phyloP scores from a whole-genome alignment of 1,140 invertebrate genomes.

The Gerris buenoi region DNA sequence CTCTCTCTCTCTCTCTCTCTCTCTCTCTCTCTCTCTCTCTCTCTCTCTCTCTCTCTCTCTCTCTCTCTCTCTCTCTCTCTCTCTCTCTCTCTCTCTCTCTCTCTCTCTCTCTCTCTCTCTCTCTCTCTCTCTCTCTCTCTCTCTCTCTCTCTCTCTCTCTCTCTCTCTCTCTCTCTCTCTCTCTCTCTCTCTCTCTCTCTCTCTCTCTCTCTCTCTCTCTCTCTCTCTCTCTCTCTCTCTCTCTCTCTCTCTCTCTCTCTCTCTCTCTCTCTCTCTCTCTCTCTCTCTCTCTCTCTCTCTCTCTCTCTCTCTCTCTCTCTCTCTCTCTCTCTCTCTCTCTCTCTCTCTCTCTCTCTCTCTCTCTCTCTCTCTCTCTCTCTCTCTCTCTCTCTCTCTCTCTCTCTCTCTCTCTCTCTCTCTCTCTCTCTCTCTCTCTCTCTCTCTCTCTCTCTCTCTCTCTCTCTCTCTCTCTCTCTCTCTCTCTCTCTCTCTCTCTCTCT shows the following conservation, averaged over 20 bases:
- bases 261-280: not conserved
- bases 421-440: not conserved
- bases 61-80: conserved; percentile 5
- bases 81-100: not conserved
- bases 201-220: conserved; percentile 4
- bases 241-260: conserved; percentile 2
- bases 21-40: not conserved
- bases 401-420: not conserved
- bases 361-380: not conserved
- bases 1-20: conserved; percentile 1
- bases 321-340: not conserved
- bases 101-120: conserved; percentile 2
- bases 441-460: not conserved
- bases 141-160: not conserved
- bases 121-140: not conserved
- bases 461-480: too few species aligned
- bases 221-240: not conserved
- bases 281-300: not conserved
- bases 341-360: not conserved
- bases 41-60: not conserved
- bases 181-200: not conserved
- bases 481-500: too few species aligned
- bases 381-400: not conserved
- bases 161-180: not conserved
- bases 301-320: not conserved